These are phyloP conservation scores for Drosophila bocqueti DNA, from an alignment of 1,140 invertebrate genomes.

Conservation along the genomic window DNA sequence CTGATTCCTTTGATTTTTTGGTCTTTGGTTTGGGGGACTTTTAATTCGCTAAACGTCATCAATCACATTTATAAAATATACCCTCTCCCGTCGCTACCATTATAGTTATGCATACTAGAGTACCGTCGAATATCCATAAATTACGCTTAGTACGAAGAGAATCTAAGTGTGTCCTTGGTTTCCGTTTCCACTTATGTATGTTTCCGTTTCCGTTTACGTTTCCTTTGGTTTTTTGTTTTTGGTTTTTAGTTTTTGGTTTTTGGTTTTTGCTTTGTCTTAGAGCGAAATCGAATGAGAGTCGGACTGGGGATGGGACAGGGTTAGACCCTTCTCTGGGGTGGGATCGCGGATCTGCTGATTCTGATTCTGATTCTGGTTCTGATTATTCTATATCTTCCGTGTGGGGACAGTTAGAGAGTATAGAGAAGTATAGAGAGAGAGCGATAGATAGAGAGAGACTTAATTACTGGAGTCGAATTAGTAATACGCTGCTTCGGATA, in stretches of 20 bases:
- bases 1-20: conserved; percentile 34
- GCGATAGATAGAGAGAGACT: conserved; percentile 35
- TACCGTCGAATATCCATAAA: conserved; percentile 35
- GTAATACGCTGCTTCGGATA: conserved; percentile 35
- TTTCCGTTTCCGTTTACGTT: conserved; percentile 7
- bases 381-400: conserved; percentile 7
- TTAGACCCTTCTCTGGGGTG: conserved; percentile 54
- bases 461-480: conserved; percentile 40
- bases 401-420: conserved; percentile 17
- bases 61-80: conserved; percentile 76
- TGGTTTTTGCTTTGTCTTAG: conserved; percentile 4
- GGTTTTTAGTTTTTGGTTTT: not conserved
- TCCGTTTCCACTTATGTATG: not conserved
- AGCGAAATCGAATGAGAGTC: conserved; percentile 38
- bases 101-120: conserved; percentile 39
- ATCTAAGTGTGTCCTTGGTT: conserved; percentile 30
- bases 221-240: not conserved
- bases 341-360: conserved; percentile 44
- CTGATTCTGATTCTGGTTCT: conserved; percentile 4
- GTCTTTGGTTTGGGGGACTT: conserved; percentile 32
- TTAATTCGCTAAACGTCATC: conserved; percentile 61
- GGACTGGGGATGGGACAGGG: conserved; percentile 30
- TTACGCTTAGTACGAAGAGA: conserved; percentile 46
- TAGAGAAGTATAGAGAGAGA: conserved; percentile 20
- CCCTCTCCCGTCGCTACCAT: conserved; percentile 10